A percentile compares a stretch with the other conserved stretches of the same genome.
phyloP scores from a whole-genome alignment of 2,888 invertebrate genomes.

The Tenthredo amoena region DNA sequence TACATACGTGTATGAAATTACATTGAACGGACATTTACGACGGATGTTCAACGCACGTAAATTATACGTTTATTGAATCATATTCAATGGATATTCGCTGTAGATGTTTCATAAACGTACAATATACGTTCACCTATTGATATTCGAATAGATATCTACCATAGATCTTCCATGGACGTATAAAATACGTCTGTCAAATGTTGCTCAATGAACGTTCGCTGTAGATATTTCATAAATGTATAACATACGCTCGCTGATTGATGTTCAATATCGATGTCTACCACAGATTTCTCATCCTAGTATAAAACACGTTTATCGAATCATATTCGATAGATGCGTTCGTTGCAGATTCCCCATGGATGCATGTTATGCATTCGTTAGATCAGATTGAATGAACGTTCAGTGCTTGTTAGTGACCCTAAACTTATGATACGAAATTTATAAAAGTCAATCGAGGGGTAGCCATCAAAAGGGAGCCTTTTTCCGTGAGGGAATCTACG shows the following conservation, averaged over 20 bases:
- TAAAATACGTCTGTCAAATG: not conserved
- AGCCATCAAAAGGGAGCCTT: too few relatives aligned
- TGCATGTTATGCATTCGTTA: not conserved
- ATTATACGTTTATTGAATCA: not conserved
- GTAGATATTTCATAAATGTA: not conserved
- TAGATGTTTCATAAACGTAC: not conserved
- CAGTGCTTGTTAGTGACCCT: not conserved
- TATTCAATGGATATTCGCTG: not conserved
- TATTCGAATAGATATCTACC: not conserved
- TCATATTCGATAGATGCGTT: not conserved
- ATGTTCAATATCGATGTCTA: not conserved
- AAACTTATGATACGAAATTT: not conserved
- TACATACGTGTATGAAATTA: not conserved
- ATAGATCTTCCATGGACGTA: not conserved
- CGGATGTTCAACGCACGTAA: not conserved
- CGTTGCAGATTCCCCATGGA: slow-evolving; percentile 2
- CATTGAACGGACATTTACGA: not conserved
- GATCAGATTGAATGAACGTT: not conserved
- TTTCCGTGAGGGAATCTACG: not conserved
- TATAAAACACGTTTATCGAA: not conserved
- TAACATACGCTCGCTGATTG: not conserved
- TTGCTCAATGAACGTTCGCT: not conserved
- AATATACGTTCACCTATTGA: not conserved
- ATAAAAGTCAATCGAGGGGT: not conserved
- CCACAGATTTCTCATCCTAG: not conserved